Evolutionary conservation across 1,140 invertebrate genomes (phyloP).

Genomic region (Pinna nobilis): DNA sequence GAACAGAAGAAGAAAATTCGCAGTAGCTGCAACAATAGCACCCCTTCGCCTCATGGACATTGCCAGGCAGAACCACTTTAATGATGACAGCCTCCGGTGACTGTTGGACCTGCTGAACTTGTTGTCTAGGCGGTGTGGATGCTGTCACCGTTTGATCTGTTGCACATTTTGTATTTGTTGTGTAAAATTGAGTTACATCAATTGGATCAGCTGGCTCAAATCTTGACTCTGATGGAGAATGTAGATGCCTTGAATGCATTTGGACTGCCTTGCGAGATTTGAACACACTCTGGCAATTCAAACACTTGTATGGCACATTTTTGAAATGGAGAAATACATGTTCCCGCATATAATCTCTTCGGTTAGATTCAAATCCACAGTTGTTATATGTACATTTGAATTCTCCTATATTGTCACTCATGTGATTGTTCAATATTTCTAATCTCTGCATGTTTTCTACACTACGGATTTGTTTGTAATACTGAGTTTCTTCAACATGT

Average conservation of each 20-base stretch:
- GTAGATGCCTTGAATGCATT: slow-evolving; percentile 49
- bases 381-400: too few species aligned
- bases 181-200: slow-evolving; percentile 7
- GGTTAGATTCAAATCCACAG: too few species aligned
- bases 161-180: neutral
- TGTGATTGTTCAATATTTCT: too few species aligned
- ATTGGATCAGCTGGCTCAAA: slow-evolving; percentile 42
- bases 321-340: slow-evolving; percentile 60
- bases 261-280: slow-evolving; percentile 41
- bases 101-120: slow-evolving; percentile 22
- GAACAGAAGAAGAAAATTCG: slow-evolving; percentile 50
- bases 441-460: too few species aligned
- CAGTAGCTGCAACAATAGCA: slow-evolving; percentile 61
- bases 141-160: neutral
- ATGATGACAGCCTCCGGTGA: slow-evolving; percentile 52
- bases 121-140: neutral
- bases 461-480: slow-evolving; percentile 46
- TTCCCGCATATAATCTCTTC: too few species aligned
- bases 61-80: slow-evolving; percentile 47
- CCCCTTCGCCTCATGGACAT: slow-evolving; percentile 19
- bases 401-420: too few species aligned
- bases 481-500: slow-evolving; percentile 46
- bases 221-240: slow-evolving; percentile 45
- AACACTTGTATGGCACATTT: slow-evolving; percentile 53
- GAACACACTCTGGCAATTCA: slow-evolving; percentile 49